phyloP scores from a whole-genome alignment of 2,888 invertebrate species.

The Pristionchus maxplancki region DNA sequence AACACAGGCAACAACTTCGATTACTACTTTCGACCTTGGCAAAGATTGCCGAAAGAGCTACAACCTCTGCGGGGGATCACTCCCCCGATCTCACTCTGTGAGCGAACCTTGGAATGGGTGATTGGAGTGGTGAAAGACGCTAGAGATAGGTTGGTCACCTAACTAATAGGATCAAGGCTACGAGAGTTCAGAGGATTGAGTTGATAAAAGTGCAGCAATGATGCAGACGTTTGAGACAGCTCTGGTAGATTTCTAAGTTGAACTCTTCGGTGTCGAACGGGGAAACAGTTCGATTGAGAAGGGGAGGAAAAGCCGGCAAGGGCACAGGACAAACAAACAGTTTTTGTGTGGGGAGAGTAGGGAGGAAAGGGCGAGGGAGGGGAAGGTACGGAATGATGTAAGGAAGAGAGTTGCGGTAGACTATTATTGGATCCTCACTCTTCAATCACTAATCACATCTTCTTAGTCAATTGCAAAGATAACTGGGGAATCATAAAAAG shows the following conservation, averaged over 20 bases:
- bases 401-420: no score
- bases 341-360: neutral
- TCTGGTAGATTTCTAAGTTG: no score
- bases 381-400: neutral
- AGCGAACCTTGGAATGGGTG: constrained; percentile 23
- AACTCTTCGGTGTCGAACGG: constrained; percentile 17
- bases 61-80: neutral
- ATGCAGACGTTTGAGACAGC: no score
- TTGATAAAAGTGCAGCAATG: no score
- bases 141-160: neutral
- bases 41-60: neutral
- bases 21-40: neutral
- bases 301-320: constrained; percentile 26
- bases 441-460: no score
- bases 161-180: neutral
- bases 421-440: no score
- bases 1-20: neutral
- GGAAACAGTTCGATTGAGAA: neutral
- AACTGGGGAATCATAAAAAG: no score
- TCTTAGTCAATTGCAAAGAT: no score
- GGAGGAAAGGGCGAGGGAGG: neutral
- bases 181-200: neutral
- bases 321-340: constrained; percentile 18
- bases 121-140: neutral
- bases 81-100: neutral